These are phyloP conservation scores for Gallinago paraguaiae DNA, from an alignment of 2,113 vertebrate genomes.

Conservation along the genomic window DNA sequence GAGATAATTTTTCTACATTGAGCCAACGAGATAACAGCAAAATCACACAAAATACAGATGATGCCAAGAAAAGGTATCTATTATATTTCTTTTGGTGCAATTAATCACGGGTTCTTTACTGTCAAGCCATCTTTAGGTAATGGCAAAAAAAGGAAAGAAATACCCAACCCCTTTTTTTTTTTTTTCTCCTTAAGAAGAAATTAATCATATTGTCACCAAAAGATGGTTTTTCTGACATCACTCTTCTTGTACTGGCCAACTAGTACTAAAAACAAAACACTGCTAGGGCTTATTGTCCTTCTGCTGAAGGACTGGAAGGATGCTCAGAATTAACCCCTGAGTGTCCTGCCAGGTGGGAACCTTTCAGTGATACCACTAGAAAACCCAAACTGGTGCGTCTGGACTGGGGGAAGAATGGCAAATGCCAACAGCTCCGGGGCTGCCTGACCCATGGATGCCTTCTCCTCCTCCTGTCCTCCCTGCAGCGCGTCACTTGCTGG, in stretches of 20 bases:
- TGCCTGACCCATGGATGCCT: not conserved
- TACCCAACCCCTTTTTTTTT: not conserved
- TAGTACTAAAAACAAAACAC: slow-evolving; percentile 26
- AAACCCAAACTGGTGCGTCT: not conserved
- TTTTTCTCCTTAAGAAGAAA: not conserved
- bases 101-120: slow-evolving; percentile 51
- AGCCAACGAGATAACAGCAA: slow-evolving; percentile 7
- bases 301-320: not conserved
- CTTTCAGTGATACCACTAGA: not conserved
- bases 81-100: slow-evolving; percentile 45
- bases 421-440: not conserved
- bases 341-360: not conserved
- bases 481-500: fast-evolving
- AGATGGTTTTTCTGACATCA: slow-evolving; percentile 28
- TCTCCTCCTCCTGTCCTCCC: not conserved
- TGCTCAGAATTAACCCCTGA: not conserved
- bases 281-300: slow-evolving; percentile 4
- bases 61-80: slow-evolving; percentile 27
- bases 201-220: slow-evolving; percentile 54
- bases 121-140: slow-evolving; percentile 26
- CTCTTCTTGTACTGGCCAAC: not conserved
- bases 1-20: slow-evolving; percentile 45
- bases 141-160: not conserved
- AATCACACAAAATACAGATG: slow-evolving; percentile 25
- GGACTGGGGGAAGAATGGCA: not conserved